Percentiles rank a stretch among this genome's conserved stretches.
Conservation (phyloP, 2,888 invertebrate genomes). For the Hybos culiciformis region DNA sequence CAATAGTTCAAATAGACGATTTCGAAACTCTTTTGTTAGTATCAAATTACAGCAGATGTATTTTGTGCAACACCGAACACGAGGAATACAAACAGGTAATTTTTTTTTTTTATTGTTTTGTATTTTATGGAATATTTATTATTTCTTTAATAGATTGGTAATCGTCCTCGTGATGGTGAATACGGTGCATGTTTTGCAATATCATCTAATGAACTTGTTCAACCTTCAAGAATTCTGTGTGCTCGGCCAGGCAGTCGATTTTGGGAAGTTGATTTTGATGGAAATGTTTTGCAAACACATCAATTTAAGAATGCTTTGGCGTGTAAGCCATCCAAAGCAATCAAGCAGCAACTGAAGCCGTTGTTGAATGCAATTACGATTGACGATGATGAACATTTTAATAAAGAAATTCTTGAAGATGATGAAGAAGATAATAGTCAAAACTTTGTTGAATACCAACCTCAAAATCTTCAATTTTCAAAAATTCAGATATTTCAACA, state of each 20-base stretch:
- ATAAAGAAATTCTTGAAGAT: conserved; percentile 22
- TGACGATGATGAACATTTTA: not conserved
- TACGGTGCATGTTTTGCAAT: conserved; percentile 66
- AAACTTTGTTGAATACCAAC: too few relatives aligned
- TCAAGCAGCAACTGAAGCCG: not conserved
- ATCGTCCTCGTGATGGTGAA: conserved; percentile 61
- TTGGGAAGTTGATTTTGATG: conserved; percentile 67
- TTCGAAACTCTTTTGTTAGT: conserved; percentile 51
- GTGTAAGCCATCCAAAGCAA: conserved; percentile 39
- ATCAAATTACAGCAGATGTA: conserved; percentile 61
- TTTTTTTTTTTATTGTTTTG: conserved; percentile 2
- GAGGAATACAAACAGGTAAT: conserved; percentile 59
- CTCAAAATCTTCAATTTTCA: conserved; percentile 50
- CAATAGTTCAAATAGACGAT: conserved; percentile 46
- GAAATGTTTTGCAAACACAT: conserved; percentile 61
- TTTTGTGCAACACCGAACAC: conserved; percentile 61
- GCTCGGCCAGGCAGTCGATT: conserved; percentile 55
- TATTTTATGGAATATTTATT: not conserved
- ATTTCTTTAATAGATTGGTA: conserved; percentile 42
- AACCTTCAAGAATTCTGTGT: conserved; percentile 31
- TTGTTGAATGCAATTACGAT: not conserved
- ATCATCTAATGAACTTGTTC: conserved; percentile 29
- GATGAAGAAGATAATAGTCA: too few relatives aligned
- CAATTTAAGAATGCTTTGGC: conserved; percentile 55
- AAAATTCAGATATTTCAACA: conserved; percentile 41